Conservation (phyloP, 2,797 vertebrate species). For the Helicolenus hilgendorfi region DNA sequence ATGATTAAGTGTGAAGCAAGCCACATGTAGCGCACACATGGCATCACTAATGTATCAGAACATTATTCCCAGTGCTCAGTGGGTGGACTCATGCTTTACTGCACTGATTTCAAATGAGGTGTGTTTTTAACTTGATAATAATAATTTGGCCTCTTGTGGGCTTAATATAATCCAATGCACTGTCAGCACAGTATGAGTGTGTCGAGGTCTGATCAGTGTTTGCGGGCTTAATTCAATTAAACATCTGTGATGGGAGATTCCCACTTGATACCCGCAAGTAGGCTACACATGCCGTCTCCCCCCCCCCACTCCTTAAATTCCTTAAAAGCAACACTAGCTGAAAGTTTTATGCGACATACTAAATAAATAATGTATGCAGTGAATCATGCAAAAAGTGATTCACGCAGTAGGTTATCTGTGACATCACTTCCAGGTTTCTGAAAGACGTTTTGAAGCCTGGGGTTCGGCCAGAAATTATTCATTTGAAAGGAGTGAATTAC, state of each 20-base stretch:
- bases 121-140: conserved; percentile 21
- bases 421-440: neutral
- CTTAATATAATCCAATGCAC: neutral
- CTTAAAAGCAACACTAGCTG: conserved; percentile 3
- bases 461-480: conserved; percentile 25
- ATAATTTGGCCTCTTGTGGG: conserved; percentile 17
- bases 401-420: neutral
- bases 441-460: neutral
- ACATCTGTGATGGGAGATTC: conserved; percentile 9
- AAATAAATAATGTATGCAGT: neutral
- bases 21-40: conserved; percentile 5
- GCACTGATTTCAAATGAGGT: conserved; percentile 26
- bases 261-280: neutral
- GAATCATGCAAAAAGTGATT: conserved; percentile 2
- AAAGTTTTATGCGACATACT: neutral
- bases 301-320: neutral
- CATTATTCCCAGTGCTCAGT: conserved; percentile 14
- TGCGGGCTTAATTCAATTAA: conserved; percentile 29
- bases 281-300: neutral
- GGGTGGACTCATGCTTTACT: neutral
- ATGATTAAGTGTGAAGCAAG: conserved; percentile 42
- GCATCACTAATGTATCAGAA: neutral
- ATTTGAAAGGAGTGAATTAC: conserved; percentile 24
- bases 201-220: conserved; percentile 6
- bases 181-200: neutral